Base-by-base conservation (phyloP, 2,797 vertebrate species). In the Eulemur coronatus region DNA sequence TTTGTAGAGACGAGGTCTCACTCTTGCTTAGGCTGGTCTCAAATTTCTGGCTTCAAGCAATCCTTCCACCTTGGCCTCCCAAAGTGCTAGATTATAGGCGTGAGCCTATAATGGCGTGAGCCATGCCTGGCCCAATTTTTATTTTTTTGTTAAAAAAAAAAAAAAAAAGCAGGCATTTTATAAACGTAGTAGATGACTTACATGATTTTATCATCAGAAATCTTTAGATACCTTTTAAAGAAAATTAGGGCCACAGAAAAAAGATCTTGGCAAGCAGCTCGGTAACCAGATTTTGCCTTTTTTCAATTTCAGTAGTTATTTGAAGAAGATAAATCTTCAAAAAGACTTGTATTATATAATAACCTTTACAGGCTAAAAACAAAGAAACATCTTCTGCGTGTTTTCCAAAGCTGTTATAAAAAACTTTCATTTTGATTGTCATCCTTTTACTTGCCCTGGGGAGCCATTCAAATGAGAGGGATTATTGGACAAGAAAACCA, bases 391-490 rank as follows among this genome's bases (percentile, higher is more conserved):
- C 38, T 80, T 78, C 67, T 95, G 95, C 35, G 57, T 59, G 17
- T 78, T 84, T 76, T 91, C 52, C n/a, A 80, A 90, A 95, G 82
- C 78, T 87, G 20, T 87, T 87, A 89, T 14, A 89, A 61, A 76
- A 59, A 20, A 11, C 55, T 93, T 91, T 97, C 70, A 93, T 85
- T 95, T 95, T 97, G 52, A 76, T 30, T 89, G 63, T 69, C 81
- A 89, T 67, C 79, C 41, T 95, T 90, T 90, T 55, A 78, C 43
- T 79, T 94, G 78, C 69, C 67, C 73, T 33, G 30, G 78, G 82
- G 88, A 95, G 38, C 78, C 57, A 97, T 9, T 94, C 85, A 97
- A 95, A 94, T 93, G 33, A 95, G 70, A 89, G 55, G n/a, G 94
- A 89, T 95, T 86, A 96, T 26, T 88, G 72, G 67, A 75, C 57